Percentiles rank a stretch among this genome's conserved stretches.
phyloP scores from a whole-genome alignment of 2,888 invertebrate species.

The Brachylomia viminalis region DNA sequence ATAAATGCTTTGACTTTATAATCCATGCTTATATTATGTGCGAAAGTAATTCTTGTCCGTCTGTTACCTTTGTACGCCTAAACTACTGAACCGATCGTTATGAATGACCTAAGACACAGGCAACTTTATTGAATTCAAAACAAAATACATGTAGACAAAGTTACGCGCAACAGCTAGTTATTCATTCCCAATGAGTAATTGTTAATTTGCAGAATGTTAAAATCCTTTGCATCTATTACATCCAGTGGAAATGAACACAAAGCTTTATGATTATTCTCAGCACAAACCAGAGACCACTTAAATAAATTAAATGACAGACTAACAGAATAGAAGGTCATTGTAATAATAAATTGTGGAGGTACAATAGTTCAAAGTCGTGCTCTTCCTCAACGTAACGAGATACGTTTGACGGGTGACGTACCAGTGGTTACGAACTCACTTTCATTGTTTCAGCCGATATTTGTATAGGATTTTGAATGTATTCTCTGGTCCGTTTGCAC shows the following conservation, averaged over 20 bases:
- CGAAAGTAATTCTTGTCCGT: too few species aligned
- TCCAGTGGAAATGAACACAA: background rate
- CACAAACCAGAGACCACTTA: conserved; percentile 5
- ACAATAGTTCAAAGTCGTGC: conserved; percentile 28
- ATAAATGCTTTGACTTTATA: too few species aligned
- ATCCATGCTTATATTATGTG: too few species aligned
- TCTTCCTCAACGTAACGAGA: conserved; percentile 39
- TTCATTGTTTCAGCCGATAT: background rate
- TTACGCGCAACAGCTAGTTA: too few species aligned
- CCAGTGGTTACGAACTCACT: conserved; percentile 41
- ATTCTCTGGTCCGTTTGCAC: too few species aligned
- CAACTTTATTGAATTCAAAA: too few species aligned
- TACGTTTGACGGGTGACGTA: conserved; percentile 33
- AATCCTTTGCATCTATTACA: background rate
- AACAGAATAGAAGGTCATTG: background rate
- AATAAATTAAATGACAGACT: conserved; percentile 17
- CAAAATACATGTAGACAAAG: too few species aligned
- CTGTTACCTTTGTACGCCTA: too few species aligned
- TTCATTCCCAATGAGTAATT: background rate
- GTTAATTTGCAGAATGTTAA: background rate
- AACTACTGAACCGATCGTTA: too few species aligned
- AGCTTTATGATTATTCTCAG: background rate
- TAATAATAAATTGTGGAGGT: conserved; percentile 28
- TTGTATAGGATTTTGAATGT: too few species aligned
- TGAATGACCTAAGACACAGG: too few species aligned